phyloP scores from a whole-genome alignment of 1,140 invertebrate genomes.

The Formica exsecta region DNA sequence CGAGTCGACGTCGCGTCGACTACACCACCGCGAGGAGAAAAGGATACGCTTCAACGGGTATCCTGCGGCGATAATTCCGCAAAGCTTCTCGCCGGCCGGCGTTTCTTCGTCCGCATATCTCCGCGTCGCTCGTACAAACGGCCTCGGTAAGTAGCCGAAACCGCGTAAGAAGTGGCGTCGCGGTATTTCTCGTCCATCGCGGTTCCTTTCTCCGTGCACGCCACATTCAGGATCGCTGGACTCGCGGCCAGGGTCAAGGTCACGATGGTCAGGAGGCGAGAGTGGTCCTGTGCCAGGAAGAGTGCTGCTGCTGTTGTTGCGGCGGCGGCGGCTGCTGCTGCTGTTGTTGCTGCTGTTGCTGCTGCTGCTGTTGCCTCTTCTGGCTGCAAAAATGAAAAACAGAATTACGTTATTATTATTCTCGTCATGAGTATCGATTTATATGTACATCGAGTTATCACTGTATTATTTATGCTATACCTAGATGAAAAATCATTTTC shows the following conservation, averaged over 20 bases:
- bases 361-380: constrained; percentile 72
- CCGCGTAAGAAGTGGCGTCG: constrained; percentile 51
- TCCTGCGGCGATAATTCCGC: constrained; percentile 28
- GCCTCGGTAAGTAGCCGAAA: constrained; percentile 22
- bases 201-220: constrained; percentile 1
- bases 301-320: constrained; percentile 72
- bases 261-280: constrained; percentile 83
- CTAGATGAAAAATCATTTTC: background rate
- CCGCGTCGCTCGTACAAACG: background rate
- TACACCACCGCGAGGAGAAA: constrained; percentile 39
- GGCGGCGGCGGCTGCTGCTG: constrained; percentile 54
- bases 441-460: background rate
- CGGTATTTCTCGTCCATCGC: constrained; percentile 31
- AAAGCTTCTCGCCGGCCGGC: constrained; percentile 4
- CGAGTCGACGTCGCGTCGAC: constrained; percentile 18
- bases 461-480: background rate
- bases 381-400: constrained; percentile 71
- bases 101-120: constrained; percentile 40
- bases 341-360: constrained; percentile 17
- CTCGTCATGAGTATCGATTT: background rate
- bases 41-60: constrained; percentile 3
- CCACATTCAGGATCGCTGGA: constrained; percentile 33
- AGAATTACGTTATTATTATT: constrained; percentile 23
- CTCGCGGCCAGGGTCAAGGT: constrained; percentile 63
- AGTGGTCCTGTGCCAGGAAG: constrained; percentile 84